phyloP scores from a whole-genome alignment of 2,113 vertebrate genomes.

The Coracopsis vasa region DNA sequence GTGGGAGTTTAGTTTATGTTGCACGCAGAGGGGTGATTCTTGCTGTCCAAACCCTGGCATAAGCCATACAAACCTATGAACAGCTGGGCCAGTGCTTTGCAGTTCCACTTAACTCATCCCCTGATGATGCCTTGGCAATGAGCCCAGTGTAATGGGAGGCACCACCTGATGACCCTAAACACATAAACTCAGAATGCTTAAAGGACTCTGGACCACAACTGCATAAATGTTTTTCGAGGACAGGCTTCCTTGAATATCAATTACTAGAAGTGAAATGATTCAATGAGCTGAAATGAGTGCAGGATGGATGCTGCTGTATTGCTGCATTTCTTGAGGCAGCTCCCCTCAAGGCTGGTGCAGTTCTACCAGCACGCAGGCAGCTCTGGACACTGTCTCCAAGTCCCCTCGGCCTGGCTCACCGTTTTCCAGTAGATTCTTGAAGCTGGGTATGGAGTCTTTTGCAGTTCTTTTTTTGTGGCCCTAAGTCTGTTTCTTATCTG shows the following conservation, averaged over 20 bases:
- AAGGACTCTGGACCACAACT: background rate
- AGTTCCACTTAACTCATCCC: background rate
- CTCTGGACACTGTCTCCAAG: background rate
- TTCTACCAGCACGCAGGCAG: background rate
- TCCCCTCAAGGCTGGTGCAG: background rate
- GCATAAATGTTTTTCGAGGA: background rate
- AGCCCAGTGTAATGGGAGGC: background rate
- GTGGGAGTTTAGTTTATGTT: background rate
- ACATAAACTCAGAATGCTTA: background rate
- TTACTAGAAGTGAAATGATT: background rate
- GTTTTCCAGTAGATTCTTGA: background rate
- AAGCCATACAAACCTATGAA: background rate
- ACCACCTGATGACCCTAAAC: background rate
- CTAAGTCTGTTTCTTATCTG: background rate
- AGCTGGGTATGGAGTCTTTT: background rate
- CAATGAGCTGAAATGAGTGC: background rate
- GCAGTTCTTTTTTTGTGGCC: background rate
- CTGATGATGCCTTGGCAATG: background rate
- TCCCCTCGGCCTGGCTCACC: background rate
- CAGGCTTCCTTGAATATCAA: background rate
- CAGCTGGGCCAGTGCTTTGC: background rate
- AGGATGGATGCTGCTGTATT: background rate
- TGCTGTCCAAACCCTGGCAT: background rate
- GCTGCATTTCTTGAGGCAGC: background rate
- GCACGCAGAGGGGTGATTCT: background rate